Conservation (phyloP, 2,113 vertebrate species). For the Ptilonorhynchus violaceus region DNA sequence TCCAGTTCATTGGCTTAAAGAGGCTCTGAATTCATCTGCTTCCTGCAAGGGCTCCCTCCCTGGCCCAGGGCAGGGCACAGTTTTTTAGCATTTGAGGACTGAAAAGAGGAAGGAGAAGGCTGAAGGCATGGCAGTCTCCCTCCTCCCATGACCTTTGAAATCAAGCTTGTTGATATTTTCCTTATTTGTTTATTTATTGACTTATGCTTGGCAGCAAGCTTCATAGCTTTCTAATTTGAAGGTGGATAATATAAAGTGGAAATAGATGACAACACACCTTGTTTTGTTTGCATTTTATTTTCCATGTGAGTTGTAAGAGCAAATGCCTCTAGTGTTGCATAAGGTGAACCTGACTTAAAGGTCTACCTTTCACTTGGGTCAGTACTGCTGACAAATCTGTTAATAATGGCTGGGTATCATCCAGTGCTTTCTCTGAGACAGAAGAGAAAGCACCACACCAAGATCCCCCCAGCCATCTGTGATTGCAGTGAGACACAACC, state of each 20-base stretch:
- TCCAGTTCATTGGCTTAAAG: background rate
- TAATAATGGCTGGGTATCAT: background rate
- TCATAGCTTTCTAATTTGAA: background rate
- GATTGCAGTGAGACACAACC: fast-evolving
- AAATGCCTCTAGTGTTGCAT: background rate
- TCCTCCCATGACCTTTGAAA: background rate
- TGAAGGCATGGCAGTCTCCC: background rate
- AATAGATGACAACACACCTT: background rate
- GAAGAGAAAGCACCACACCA: background rate
- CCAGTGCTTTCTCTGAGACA: background rate
- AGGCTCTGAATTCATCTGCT: background rate
- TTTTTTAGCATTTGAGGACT: background rate
- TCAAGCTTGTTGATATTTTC: background rate
- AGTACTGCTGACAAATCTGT: background rate
- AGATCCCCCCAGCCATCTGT: background rate
- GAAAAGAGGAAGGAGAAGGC: background rate
- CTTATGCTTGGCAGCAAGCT: background rate
- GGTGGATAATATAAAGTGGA: background rate
- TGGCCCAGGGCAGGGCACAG: fast-evolving
- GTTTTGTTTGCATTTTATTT: background rate
- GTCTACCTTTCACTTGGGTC: background rate
- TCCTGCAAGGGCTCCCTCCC: background rate
- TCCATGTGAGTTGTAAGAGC: background rate
- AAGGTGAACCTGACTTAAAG: background rate
- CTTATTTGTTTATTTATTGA: background rate